Percentiles rank a stretch among this genome's conserved stretches.
Evolutionary conservation across 23 tunicate species (phyloP).

Genomic region (Ascidia mentula): DNA sequence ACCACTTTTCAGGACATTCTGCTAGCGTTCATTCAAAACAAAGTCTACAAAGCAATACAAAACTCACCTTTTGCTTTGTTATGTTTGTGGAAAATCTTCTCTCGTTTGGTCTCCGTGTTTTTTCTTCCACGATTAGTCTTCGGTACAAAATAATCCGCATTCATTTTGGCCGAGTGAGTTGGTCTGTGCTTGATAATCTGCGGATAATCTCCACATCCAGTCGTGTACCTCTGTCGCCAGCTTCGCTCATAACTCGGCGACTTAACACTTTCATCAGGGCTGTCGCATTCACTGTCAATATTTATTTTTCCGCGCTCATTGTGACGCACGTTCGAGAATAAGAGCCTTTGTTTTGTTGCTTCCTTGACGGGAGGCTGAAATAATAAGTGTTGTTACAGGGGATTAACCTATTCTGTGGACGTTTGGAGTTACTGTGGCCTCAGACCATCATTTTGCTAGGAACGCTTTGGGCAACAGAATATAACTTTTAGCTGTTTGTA

Average conservation of each 20-base stretch:
- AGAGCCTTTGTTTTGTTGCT: neutral
- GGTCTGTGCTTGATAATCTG: constrained; percentile 30
- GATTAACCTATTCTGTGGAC: no score
- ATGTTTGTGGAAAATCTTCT: neutral
- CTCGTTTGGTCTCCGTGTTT: neutral
- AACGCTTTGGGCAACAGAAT: no score
- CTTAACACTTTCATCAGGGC: neutral
- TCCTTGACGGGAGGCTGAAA: neutral
- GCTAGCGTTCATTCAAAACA: no score
- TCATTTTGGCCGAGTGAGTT: constrained; percentile 15
- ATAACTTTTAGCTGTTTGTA: no score
- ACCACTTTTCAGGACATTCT: no score
- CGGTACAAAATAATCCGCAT: constrained; percentile 41
- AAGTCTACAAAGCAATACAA: neutral
- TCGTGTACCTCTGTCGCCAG: neutral
- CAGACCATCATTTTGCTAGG: no score
- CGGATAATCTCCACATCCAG: constrained; percentile 12
- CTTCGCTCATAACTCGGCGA: neutral
- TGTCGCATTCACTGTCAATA: neutral
- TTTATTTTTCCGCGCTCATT: neutral
- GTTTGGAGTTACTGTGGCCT: no score
- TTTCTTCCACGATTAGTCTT: neutral
- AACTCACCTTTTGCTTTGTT: neutral
- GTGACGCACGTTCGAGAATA: neutral
- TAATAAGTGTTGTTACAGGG: neutral